Percentiles rank a stretch among this genome's conserved stretches.
These are phyloP conservation scores for Epistrophe eligans DNA, from an alignment of 2,888 invertebrate species.

Conservation along the genomic window DNA sequence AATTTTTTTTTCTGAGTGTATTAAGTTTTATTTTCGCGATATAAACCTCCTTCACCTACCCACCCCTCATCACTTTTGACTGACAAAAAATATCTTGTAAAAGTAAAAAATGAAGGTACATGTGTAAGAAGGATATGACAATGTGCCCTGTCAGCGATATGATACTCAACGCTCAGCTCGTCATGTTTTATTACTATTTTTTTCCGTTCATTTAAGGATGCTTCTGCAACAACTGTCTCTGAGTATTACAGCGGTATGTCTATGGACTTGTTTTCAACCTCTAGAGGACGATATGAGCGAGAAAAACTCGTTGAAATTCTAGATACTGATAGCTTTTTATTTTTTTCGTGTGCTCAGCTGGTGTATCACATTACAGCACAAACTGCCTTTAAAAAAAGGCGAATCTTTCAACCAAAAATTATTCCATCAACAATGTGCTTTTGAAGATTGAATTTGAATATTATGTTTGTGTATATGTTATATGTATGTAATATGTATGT, in stretches of 20 bases:
- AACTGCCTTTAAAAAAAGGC: constrained; percentile 33
- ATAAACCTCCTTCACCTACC: constrained; percentile 19
- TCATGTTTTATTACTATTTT: constrained; percentile 73
- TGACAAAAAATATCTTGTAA: constrained; percentile 18
- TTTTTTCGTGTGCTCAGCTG: constrained; percentile 42
- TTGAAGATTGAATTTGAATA: constrained; percentile 62
- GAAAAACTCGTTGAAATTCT: constrained; percentile 47
- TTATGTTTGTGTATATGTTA: constrained; percentile 6
- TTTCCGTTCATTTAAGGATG: constrained; percentile 56
- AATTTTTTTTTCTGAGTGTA: constrained; percentile 23
- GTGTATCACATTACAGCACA: constrained; percentile 58
- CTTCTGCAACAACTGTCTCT: constrained; percentile 56
- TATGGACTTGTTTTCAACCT: constrained; percentile 9
- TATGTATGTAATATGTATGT: no score
- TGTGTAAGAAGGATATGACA: constrained; percentile 67
- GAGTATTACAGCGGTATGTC: not conserved
- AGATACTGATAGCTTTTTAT: constrained; percentile 25
- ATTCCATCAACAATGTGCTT: constrained; percentile 69
- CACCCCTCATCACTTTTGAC: not conserved
- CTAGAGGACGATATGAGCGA: constrained; percentile 5
- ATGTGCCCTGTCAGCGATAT: constrained; percentile 71
- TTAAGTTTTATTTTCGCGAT: constrained; percentile 38
- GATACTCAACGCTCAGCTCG: constrained; percentile 67
- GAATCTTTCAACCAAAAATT: constrained; percentile 67
- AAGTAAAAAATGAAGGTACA: constrained; percentile 46